Percentiles rank a stretch among this genome's conserved stretches.
Evolutionary conservation across 2,113 vertebrate genomes (phyloP).

Genomic region (Eleginops maclovinus): DNA sequence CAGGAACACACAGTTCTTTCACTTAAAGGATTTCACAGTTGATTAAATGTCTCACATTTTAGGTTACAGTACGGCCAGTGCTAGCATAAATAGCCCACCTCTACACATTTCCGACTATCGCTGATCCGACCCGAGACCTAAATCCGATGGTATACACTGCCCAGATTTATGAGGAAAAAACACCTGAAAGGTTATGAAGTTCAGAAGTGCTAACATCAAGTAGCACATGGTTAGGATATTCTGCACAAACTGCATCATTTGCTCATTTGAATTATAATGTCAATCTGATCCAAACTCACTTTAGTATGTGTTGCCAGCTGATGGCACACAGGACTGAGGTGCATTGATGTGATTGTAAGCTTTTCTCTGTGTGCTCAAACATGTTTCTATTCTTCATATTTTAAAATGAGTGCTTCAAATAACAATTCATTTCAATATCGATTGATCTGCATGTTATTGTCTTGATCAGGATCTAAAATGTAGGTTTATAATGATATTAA

Average conservation of each 20-base stretch:
- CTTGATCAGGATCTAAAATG: too few species aligned
- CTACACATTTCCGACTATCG: slow-evolving; percentile 69
- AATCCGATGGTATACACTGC: slow-evolving; percentile 63
- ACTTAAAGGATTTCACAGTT: not conserved
- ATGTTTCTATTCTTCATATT: not conserved
- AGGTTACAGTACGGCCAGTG: slow-evolving; percentile 5
- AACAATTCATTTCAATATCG: too few species aligned
- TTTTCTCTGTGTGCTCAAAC: too few species aligned
- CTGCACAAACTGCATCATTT: not conserved
- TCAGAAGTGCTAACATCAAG: slow-evolving; percentile 32
- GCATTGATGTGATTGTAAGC: slow-evolving; percentile 2
- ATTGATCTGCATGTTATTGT: too few species aligned
- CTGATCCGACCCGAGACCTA: slow-evolving; percentile 50
- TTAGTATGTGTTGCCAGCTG: slow-evolving; percentile 8
- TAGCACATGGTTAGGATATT: not conserved
- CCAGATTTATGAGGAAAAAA: slow-evolving; percentile 52
- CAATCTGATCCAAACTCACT: not conserved
- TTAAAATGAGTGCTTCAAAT: too few species aligned
- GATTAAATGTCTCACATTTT: not conserved
- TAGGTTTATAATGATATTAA: too few species aligned
- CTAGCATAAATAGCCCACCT: slow-evolving; percentile 55
- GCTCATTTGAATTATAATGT: not conserved
- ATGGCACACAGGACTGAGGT: not conserved
- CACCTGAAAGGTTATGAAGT: slow-evolving; percentile 20
- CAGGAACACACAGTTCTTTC: not conserved